Base-by-base conservation (phyloP, 2,797 vertebrate genomes). In the Staurois parvus region DNA sequence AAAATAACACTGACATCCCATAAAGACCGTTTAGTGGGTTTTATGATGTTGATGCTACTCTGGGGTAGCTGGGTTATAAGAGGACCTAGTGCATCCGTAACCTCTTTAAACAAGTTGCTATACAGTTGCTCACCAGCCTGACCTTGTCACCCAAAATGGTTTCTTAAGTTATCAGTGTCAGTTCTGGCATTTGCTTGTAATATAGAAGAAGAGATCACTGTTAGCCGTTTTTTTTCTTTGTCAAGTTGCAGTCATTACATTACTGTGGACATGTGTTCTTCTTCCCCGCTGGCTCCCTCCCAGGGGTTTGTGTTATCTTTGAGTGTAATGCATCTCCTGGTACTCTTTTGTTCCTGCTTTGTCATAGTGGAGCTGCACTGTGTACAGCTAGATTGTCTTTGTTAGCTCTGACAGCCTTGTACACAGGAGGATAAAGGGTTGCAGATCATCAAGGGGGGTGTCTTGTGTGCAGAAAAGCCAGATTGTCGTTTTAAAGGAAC, bases 191-290 rank as follows among this genome's bases (percentile, higher is more conserved):
- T 78, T 86, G 24, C 48, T 32, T 59, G 68, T 82, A 72, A 82
- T 70, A 9, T 32, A 34, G 85, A 66, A n/a, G 79, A 37, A 5
- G 67, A 69, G 59, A 81, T 78, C 34, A 52, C 68, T 52, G 67
- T 64, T 82, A 77, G 48, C n/a, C n/a, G 74, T 64, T 56, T 67
- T 42, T 78, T 67, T 66, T 34, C 69, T 21, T 45, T 81, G 84
- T 75, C 70, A 81, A 68, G 72, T 66, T 83, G 74, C 73, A 78
- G 85, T 83, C 85, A 79, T 73, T 86, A 83, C 40, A 74, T 83
- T 83, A 78, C 76, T 83, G 52, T 72, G 80, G 80, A 86, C 59
- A 59, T 83, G 80, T 83, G 74, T 83, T 79, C 32, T 67, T 45
- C 79, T 42, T 86, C 68, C 85, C 79, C 67, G 26, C 67, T 30